Base-by-base conservation (phyloP, 1,140 invertebrate species). In the Agrypnia vestita region DNA sequence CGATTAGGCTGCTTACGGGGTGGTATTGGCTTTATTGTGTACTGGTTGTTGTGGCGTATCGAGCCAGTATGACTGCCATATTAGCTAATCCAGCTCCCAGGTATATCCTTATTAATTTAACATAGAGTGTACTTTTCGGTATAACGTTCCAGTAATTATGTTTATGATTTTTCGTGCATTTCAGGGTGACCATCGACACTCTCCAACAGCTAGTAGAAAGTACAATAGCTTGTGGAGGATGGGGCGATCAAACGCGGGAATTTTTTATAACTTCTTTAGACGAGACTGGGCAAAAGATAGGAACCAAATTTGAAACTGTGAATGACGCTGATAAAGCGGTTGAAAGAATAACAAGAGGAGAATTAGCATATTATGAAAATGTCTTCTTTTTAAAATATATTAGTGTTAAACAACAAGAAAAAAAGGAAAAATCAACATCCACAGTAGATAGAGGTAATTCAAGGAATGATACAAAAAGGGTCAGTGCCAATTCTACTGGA, bases 11-110 rank as follows among this genome's bases (percentile, higher is more conserved):
- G 13, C 89, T 96, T 11, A 95, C 95, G 17, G 95, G 95, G 1
- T 96, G 94, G 92, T 96, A 95, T 87, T 96, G 95, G 95, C 85
- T 96, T 0, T 97, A 96, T 84, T 95, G 93, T 84, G 92, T 96
- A 72, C 88, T 96, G 6, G 90, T 96, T 35, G 93, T 93, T 0
- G 94, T 95, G 4, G 91, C 93, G 4, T 97, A 96, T 85, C 86
- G 93, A 84, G 95, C 95, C 0, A 96, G 94, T 79, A 94, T 97
- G 91, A 96, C 95, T 0, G 95, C 95, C 0, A 94, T 94, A 55
- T 86, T 96, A 46, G 94, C 95, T 6, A 94, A 95, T 88, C 94
- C 95, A 13, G 89, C 92, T 0, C 92, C 92, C 44, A 91, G 90
- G 93, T 93, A 88, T 43, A 13, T 35, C 25, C 25, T 35, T 1